Evolutionary conservation across 2,113 vertebrate genomes (phyloP), one percentile per base, ranked within the genome.

Genomic region (Guaruba guarouba): DNA sequence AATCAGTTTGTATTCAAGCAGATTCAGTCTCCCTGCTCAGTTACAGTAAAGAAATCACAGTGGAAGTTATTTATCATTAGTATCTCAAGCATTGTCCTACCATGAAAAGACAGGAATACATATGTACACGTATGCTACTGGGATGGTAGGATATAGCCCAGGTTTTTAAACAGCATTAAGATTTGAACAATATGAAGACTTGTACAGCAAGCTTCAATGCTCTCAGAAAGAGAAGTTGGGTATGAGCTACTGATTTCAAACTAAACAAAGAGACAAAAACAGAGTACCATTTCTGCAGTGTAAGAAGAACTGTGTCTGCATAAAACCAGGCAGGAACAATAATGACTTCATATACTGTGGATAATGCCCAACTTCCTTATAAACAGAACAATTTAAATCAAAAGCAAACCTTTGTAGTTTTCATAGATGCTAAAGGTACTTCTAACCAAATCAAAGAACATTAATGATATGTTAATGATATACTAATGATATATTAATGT

Each of bases 111-210:
- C 12, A 64, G 68, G 23, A 23, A n/a, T 9, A 23, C 29, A 5
- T 0, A 33, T 0, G 37, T 9, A 52, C 22, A 29, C 13, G 14
- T 2, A 28, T 8, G 57, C 51, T 62, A 3, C 2, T 19, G 48
- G 41, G 44, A 44, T 67, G 90, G 51, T 0, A 13, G 35, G 44
- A 41, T 4, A 20, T 1, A 71, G 55, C 17, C 37, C 62, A 29
- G 44, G 3, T 33, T 64, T 49, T 62, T 44, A 24, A 84, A 69
- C 27, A 27, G 4, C 5, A 22, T 35, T 7, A 67, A 78, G 71
- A 43, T 28, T 43, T 78, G 67, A 68, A 43, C 22, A 46, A 8
- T 4, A 51, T 4, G 17, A 46, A 63, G 46, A 44, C 13, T 23
- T 29, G 61, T 4, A n/a, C 9, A 43, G 54, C 33, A 63, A 57